Conservation (phyloP, 2,113 vertebrate species). For the Benitochromis conjunctus region DNA sequence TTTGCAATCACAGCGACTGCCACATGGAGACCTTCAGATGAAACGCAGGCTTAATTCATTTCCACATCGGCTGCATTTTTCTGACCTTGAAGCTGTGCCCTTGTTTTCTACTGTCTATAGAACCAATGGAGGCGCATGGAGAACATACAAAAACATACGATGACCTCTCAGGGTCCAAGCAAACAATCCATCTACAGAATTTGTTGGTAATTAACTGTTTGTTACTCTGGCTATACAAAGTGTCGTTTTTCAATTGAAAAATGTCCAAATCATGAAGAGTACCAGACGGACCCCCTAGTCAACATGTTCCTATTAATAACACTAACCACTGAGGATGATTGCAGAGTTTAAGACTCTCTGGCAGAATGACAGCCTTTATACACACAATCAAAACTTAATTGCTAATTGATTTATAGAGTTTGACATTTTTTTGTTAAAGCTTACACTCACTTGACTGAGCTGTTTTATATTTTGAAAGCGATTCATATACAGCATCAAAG, state of each 20-base stretch:
- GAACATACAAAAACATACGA: background rate
- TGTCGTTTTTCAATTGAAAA: background rate
- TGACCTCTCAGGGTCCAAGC: background rate
- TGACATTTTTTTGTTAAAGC: background rate
- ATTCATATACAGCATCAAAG: background rate
- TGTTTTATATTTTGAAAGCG: background rate
- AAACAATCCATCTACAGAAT: background rate
- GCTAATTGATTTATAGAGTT: background rate
- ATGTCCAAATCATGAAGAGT: background rate
- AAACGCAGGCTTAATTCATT: background rate
- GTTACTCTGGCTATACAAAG: background rate
- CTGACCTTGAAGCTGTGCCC: background rate
- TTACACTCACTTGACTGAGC: background rate
- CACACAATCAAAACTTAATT: background rate
- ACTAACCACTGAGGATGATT: background rate
- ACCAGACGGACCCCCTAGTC: fast-evolving
- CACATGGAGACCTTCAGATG: background rate
- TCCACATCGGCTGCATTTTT: fast-evolving
- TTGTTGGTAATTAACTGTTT: background rate
- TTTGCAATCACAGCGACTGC: background rate
- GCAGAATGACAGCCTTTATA: background rate
- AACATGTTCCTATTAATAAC: background rate
- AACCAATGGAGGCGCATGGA: background rate
- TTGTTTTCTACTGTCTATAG: background rate
- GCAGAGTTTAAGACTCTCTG: background rate